Evolutionary conservation across 2,797 vertebrate genomes (phyloP).

Genomic region (Pipistrellus nathusii): DNA sequence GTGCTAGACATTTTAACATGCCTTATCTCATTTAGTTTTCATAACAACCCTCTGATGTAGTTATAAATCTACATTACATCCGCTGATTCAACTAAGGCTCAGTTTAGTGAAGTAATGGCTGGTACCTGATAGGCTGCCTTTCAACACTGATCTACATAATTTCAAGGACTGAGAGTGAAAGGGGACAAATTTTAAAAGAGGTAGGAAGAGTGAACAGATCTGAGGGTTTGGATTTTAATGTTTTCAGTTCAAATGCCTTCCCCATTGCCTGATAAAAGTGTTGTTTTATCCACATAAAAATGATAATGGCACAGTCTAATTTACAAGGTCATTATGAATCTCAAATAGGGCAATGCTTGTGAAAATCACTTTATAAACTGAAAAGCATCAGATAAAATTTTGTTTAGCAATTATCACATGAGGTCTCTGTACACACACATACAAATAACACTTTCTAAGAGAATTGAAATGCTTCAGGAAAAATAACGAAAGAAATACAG

Average conservation of each 20-base stretch:
- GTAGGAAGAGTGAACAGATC: background rate
- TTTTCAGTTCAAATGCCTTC: constrained; percentile 1
- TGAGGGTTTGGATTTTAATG: background rate
- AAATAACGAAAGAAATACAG: constrained; percentile 31
- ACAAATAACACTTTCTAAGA: constrained; percentile 25
- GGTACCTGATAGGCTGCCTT: background rate
- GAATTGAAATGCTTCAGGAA: constrained; percentile 59
- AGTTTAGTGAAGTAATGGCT: background rate
- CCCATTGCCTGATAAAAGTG: constrained; percentile 30
- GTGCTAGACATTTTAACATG: background rate
- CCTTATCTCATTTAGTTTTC: background rate
- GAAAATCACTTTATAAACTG: constrained; percentile 64
- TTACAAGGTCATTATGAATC: constrained; percentile 41
- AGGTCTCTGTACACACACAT: background rate
- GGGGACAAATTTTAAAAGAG: background rate
- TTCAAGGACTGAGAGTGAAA: background rate
- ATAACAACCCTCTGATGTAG: background rate
- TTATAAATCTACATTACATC: constrained; percentile 3
- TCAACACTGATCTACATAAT: background rate
- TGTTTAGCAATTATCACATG: constrained; percentile 33
- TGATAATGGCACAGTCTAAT: constrained; percentile 1
- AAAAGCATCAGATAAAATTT: constrained; percentile 20
- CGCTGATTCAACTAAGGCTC: background rate
- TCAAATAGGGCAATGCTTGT: constrained; percentile 49
- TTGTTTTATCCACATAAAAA: constrained; percentile 14